Evolutionary conservation across 2,888 invertebrate genomes (phyloP).

Genomic region (Panzeria rudis): DNA sequence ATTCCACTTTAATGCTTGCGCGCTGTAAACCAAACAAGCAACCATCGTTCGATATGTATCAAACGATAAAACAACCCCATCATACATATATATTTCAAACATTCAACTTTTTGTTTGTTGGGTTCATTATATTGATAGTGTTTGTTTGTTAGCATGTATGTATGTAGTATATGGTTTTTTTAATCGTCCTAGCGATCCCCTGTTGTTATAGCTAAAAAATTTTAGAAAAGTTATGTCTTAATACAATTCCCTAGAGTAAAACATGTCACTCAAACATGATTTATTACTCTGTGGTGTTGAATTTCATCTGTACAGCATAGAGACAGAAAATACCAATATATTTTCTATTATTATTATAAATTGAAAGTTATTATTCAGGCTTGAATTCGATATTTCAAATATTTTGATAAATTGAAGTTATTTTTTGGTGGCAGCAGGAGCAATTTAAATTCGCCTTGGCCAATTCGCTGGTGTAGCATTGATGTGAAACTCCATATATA

Average conservation of each 20-base stretch:
- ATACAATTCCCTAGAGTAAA: slow-evolving; percentile 40
- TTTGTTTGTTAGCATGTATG: not conserved
- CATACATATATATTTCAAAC: too few species aligned
- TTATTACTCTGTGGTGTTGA: slow-evolving; percentile 55
- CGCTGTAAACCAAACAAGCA: too few species aligned
- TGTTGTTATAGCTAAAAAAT: slow-evolving; percentile 52
- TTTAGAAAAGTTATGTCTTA: not conserved
- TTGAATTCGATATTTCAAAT: too few species aligned
- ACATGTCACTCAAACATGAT: slow-evolving; percentile 59
- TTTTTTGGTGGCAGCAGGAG: too few species aligned
- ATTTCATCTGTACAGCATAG: not conserved
- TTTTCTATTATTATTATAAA: not conserved
- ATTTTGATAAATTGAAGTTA: too few species aligned
- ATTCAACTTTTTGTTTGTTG: too few species aligned
- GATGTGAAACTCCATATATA: too few species aligned
- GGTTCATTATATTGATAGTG: not conserved
- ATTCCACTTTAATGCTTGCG: too few species aligned
- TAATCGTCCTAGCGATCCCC: slow-evolving; percentile 59
- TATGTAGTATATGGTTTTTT: slow-evolving; percentile 49
- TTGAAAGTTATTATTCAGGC: too few species aligned
- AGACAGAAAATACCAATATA: not conserved
- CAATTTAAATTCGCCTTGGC: too few species aligned
- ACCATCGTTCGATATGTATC: too few species aligned
- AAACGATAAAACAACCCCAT: too few species aligned
- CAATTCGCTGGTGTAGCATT: not conserved